Conservation (phyloP, 2,797 vertebrate genomes). For the Hoplostethus mediterraneus region DNA sequence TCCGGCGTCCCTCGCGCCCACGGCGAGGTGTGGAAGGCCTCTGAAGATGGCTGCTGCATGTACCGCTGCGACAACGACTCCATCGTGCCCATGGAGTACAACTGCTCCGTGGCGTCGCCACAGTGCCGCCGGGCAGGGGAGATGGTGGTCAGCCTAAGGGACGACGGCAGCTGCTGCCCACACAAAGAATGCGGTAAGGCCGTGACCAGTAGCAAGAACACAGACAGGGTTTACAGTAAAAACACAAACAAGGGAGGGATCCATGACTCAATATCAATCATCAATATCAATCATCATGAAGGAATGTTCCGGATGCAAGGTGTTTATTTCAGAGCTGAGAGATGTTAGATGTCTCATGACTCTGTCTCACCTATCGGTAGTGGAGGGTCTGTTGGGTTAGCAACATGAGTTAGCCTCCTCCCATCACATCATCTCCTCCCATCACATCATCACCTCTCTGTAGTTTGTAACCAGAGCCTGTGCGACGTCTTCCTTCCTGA, state of each 20-base stretch:
- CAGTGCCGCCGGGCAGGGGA: conserved; percentile 88
- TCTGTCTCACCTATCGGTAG: no score
- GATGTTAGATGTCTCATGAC: no score
- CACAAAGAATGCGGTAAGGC: conserved; percentile 88
- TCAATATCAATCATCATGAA: no score
- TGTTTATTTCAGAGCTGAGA: no score
- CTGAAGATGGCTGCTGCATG: conserved; percentile 91
- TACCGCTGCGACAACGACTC: conserved; percentile 92
- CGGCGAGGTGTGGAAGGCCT: conserved; percentile 93
- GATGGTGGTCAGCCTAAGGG: conserved; percentile 86
- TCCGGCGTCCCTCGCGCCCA: conserved; percentile 87
- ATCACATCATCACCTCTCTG: conserved; percentile 6
- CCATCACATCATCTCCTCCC: no score
- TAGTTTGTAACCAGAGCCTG: conserved; percentile 95
- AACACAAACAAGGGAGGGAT: no score
- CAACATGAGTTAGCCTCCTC: no score
- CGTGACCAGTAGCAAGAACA: no score
- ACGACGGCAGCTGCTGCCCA: conserved; percentile 90
- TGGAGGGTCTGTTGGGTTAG: no score
- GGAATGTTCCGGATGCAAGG: no score
- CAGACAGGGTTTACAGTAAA: no score
- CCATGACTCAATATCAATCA: no score
- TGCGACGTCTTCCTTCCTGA: conserved; percentile 86
- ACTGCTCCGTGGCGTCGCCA: conserved; percentile 83
- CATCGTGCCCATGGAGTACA: conserved; percentile 87